These are phyloP conservation scores for Leucophora obtusa DNA, from an alignment of 2,888 invertebrate genomes.

Conservation along the genomic window DNA sequence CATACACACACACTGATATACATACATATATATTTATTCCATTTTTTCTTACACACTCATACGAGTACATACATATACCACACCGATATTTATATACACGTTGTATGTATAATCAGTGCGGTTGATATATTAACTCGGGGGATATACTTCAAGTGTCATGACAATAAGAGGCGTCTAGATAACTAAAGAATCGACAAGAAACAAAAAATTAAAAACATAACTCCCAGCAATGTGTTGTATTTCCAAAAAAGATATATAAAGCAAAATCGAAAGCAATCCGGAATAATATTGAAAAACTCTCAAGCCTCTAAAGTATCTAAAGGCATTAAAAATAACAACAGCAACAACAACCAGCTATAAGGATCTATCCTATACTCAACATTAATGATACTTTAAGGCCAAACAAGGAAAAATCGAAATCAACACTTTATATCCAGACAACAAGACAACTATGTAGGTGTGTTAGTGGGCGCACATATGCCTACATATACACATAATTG, in stretches of 20 bases:
- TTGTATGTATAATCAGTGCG: constrained; percentile 57
- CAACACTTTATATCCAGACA: constrained; percentile 4
- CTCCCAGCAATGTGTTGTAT: constrained; percentile 3
- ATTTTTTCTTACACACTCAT: neutral
- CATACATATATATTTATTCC: no score
- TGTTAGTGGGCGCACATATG: neutral
- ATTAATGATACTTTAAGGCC: constrained; percentile 46
- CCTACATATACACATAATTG: constrained; percentile 37
- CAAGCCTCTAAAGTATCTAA: constrained; percentile 44
- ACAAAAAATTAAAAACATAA: constrained; percentile 32
- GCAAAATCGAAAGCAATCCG: constrained; percentile 4
- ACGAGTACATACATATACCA: neutral
- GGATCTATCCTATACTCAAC: constrained; percentile 42
- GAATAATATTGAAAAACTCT: constrained; percentile 18
- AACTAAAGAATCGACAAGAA: constrained; percentile 44
- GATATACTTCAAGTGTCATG: constrained; percentile 62
- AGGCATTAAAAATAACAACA: constrained; percentile 49
- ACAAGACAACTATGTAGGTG: neutral
- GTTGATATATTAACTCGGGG: constrained; percentile 63
- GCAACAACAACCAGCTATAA: constrained; percentile 37
- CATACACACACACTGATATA: neutral
- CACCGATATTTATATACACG: constrained; percentile 43
- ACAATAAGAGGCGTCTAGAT: constrained; percentile 60
- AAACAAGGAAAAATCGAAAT: constrained; percentile 37
- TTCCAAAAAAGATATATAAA: neutral